phyloP scores from a whole-genome alignment of 2,113 vertebrate genomes.

The Cyphomyrus plagiostoma region DNA sequence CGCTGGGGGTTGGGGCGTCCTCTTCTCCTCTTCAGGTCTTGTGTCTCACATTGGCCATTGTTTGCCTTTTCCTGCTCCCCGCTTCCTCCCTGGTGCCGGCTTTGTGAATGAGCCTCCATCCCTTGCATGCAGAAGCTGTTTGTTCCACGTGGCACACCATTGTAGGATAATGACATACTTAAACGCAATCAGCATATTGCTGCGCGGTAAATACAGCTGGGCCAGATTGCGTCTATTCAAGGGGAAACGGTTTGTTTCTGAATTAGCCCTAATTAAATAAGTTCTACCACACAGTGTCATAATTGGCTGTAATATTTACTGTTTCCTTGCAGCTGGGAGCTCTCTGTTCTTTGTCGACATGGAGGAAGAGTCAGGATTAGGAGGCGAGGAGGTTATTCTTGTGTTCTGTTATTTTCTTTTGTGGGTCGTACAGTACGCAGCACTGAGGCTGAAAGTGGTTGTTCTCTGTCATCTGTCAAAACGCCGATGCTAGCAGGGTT shows the following conservation, averaged over 20 bases:
- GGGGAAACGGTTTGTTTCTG: slow-evolving; percentile 68
- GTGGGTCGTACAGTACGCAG: background rate
- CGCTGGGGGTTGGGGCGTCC: background rate
- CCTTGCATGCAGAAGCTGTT: slow-evolving; percentile 57
- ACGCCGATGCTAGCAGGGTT: slow-evolving; percentile 16
- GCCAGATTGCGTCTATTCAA: slow-evolving; percentile 57
- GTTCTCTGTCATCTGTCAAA: background rate
- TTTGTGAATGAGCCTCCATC: slow-evolving; percentile 46
- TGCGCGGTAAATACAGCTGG: slow-evolving; percentile 65
- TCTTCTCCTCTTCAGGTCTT: background rate
- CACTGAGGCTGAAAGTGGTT: background rate
- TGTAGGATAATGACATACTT: slow-evolving; percentile 63
- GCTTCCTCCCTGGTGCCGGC: slow-evolving; percentile 15
- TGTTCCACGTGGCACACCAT: slow-evolving; percentile 62
- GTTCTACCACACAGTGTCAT: slow-evolving; percentile 63
- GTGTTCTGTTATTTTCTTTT: background rate
- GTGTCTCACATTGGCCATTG: background rate
- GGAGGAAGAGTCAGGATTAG: slow-evolving; percentile 30
- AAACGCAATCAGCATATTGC: slow-evolving; percentile 66
- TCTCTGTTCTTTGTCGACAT: slow-evolving; percentile 22
- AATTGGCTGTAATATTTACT: slow-evolving; percentile 68
- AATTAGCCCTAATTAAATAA: slow-evolving; percentile 73
- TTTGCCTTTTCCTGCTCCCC: background rate
- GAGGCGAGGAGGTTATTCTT: slow-evolving; percentile 17
- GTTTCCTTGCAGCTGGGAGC: slow-evolving; percentile 66